A percentile compares a stretch with the other conserved stretches of the same genome.
Conservation (phyloP, 1,140 invertebrate species). For the Zaprionus ornatus region DNA sequence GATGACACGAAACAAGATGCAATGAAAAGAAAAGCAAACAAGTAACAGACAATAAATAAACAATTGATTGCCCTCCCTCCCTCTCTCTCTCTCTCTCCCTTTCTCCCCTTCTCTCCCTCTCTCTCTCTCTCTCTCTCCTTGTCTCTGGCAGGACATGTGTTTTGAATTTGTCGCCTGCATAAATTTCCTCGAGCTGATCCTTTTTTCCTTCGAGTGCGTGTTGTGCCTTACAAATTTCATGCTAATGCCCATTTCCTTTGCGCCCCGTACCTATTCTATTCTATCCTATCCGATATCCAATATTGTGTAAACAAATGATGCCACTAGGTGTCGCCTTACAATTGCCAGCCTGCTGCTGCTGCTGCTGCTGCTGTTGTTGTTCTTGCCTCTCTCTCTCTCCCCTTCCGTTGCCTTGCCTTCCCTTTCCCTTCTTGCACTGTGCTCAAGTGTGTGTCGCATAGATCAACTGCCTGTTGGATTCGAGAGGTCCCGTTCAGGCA, state of each 20-base stretch:
- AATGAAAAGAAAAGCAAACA: conserved; percentile 61
- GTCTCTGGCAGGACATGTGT: conserved; percentile 62
- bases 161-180: conserved; percentile 81
- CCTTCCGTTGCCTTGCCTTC: neutral
- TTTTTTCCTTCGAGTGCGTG: conserved; percentile 71
- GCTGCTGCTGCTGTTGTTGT: conserved; percentile 5
- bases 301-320: conserved; percentile 82
- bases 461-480: conserved; percentile 77
- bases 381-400: neutral
- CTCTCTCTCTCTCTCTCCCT: neutral
- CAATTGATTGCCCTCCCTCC: conserved; percentile 58
- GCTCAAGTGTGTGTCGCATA: conserved; percentile 59
- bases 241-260: conserved; percentile 78
- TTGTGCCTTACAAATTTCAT: conserved; percentile 78
- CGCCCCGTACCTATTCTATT: conserved; percentile 33
- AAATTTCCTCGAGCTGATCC: conserved; percentile 69
- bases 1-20: conserved; percentile 28
- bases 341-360: conserved; percentile 41
- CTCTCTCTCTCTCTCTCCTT: neutral
- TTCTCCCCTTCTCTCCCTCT: neutral
- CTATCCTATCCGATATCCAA: conserved; percentile 62
- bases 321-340: conserved; percentile 75
- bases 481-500: conserved; percentile 9
- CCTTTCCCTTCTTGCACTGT: neutral
- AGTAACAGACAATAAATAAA: conserved; percentile 77